phyloP scores from a whole-genome alignment of 2,888 invertebrate species.

The Galeopsomyia nigrocyanea region DNA sequence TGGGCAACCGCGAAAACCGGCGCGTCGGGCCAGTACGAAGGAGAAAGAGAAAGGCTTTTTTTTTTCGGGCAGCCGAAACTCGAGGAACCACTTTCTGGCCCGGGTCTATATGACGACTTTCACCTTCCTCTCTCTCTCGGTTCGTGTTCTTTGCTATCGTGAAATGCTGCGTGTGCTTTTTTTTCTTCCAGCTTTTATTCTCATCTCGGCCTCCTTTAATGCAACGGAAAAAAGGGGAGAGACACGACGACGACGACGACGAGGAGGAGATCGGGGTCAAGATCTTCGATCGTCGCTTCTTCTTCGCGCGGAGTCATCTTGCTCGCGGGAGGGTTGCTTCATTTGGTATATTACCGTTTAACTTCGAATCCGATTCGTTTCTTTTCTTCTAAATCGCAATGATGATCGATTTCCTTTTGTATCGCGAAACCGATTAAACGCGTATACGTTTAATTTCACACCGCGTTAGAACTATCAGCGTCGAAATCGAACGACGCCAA shows the following conservation, averaged over 20 bases:
- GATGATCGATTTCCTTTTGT: no score
- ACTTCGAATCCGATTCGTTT: not conserved
- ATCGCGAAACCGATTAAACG: no score
- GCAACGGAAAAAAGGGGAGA: no score
- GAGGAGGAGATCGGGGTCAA: conserved; percentile 54
- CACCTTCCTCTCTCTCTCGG: conserved; percentile 46
- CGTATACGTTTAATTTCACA: conserved; percentile 15
- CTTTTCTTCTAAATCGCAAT: not conserved
- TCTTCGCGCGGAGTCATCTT: conserved; percentile 14
- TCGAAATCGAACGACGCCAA: no score
- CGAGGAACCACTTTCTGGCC: conserved; percentile 59
- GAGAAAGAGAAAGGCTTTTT: conserved; percentile 29
- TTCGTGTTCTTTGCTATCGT: not conserved
- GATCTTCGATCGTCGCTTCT: conserved; percentile 34
- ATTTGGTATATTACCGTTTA: not conserved
- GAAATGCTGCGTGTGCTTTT: conserved; percentile 4
- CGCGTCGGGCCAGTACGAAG: conserved; percentile 13
- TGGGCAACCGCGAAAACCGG: conserved; percentile 32
- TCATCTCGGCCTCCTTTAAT: conserved; percentile 29
- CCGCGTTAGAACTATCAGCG: not conserved
- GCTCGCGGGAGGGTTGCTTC: no score
- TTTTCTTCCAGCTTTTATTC: conserved; percentile 6
- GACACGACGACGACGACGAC: no score
- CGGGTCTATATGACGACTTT: conserved; percentile 53
- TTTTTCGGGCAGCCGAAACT: conserved; percentile 32